Percentiles rank a stretch among this genome's conserved stretches.
Evolutionary conservation across 2,888 invertebrate species (phyloP).

Genomic region (Fragum sueziense): DNA sequence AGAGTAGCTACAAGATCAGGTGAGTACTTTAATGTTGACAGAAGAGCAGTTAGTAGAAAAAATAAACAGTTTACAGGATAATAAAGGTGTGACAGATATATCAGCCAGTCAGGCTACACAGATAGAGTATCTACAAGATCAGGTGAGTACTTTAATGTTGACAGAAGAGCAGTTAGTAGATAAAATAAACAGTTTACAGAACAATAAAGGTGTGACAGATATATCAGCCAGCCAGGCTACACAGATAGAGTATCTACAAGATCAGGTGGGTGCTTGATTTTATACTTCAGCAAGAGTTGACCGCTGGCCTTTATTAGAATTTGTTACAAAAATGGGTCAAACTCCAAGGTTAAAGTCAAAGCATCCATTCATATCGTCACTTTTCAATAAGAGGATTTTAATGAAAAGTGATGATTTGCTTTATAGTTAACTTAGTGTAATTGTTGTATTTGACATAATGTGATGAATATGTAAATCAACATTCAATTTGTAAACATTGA

Average conservation of each 20-base stretch:
- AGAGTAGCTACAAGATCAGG: slow-evolving; percentile 93
- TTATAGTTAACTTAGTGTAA: no score
- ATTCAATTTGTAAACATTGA: no score
- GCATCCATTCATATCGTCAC: no score
- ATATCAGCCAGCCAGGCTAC: slow-evolving; percentile 92
- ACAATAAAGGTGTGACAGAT: slow-evolving; percentile 87
- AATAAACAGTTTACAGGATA: slow-evolving; percentile 92
- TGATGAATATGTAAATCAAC: no score
- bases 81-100: slow-evolving; percentile 86
- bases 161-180: slow-evolving; percentile 90
- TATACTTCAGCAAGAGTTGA: no score
- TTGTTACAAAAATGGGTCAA: no score
- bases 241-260: slow-evolving; percentile 92
- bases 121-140: slow-evolving; percentile 92
- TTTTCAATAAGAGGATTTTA: no score
- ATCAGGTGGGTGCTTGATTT: slow-evolving; percentile 89
- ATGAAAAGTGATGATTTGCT: no score
- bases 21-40: no score
- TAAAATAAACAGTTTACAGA: slow-evolving; percentile 91
- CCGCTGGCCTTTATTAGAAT: not conserved
- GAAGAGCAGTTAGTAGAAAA: slow-evolving; percentile 88
- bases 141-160: no score
- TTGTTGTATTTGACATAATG: no score
- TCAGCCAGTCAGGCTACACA: slow-evolving; percentile 94
- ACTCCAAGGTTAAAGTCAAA: no score